A percentile compares a stretch with the other conserved stretches of the same genome.
These are phyloP conservation scores for Cylas formicarius DNA, from an alignment of 1,140 invertebrate species.

Conservation along the genomic window DNA sequence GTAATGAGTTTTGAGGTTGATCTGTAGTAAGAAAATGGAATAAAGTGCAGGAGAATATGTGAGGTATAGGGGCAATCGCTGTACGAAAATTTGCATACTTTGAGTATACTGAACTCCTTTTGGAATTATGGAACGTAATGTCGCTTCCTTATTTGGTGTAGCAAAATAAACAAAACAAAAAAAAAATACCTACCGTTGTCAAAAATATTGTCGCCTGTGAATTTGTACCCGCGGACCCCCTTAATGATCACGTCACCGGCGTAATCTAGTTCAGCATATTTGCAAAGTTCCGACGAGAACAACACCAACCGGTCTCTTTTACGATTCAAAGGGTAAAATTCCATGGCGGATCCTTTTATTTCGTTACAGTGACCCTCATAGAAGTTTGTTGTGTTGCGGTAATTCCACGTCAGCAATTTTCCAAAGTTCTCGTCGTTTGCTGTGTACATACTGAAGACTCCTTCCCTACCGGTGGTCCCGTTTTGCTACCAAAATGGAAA, in stretches of 20 bases:
- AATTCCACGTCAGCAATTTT: constrained; percentile 49
- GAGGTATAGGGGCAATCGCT: no score
- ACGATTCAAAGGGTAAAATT: constrained; percentile 51
- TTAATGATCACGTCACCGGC: constrained; percentile 45
- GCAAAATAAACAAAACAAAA: not conserved
- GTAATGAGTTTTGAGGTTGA: no score
- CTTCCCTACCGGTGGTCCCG: constrained; percentile 61
- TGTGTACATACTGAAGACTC: constrained; percentile 65
- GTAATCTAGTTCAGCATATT: constrained; percentile 52
- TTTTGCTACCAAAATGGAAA: constrained; percentile 58
- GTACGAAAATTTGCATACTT: no score
- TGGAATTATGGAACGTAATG: not conserved
- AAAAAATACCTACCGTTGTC: constrained; percentile 51
- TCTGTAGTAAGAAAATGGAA: no score
- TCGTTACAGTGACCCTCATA: constrained; percentile 42
- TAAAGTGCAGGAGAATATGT: no score
- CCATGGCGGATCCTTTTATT: constrained; percentile 54
- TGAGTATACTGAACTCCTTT: no score
- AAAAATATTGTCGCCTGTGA: constrained; percentile 49
- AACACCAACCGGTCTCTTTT: constrained; percentile 48
- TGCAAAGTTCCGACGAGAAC: constrained; percentile 64
- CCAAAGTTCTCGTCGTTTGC: constrained; percentile 51
- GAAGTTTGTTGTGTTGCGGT: constrained; percentile 44
- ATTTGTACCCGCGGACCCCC: constrained; percentile 52
- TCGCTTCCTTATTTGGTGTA: not conserved